Conservation (phyloP, 2,888 invertebrate genomes). For the Allolobophora icterica region DNA sequence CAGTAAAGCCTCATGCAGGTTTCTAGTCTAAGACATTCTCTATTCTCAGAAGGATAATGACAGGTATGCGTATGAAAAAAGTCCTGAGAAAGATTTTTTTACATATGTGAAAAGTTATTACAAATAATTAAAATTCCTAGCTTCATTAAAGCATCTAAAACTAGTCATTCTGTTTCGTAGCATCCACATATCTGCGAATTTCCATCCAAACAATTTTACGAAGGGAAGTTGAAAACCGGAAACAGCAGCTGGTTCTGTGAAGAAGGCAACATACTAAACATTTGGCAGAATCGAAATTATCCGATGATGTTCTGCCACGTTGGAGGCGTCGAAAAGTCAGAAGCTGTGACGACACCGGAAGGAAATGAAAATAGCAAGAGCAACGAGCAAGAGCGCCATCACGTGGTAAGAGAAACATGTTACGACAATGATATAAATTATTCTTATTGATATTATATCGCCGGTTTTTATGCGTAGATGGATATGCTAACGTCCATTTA, state of each 20-base stretch:
- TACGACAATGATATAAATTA: too few species aligned
- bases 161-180: constrained; percentile 42
- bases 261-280: background rate
- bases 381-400: constrained; percentile 52
- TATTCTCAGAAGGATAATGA: too few species aligned
- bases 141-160: too few species aligned
- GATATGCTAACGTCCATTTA: too few species aligned
- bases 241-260: background rate
- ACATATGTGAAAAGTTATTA: too few species aligned
- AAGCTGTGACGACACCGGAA: constrained; percentile 54
- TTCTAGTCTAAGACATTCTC: too few species aligned
- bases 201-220: constrained; percentile 55
- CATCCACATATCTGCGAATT: constrained; percentile 53
- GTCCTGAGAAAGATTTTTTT: too few species aligned
- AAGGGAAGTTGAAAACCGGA: constrained; percentile 46
- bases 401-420: constrained; percentile 51
- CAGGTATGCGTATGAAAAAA: too few species aligned
- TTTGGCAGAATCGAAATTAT: constrained; percentile 38
- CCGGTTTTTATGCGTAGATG: too few species aligned
- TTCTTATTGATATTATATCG: too few species aligned
- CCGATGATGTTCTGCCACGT: constrained; percentile 54
- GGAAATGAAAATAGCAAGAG: constrained; percentile 57
- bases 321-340: constrained; percentile 53
- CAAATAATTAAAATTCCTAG: too few species aligned
- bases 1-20: too few species aligned